Evolutionary conservation across 2,113 vertebrate species (phyloP).

Genomic region (Oryctolagus cuniculus): DNA sequence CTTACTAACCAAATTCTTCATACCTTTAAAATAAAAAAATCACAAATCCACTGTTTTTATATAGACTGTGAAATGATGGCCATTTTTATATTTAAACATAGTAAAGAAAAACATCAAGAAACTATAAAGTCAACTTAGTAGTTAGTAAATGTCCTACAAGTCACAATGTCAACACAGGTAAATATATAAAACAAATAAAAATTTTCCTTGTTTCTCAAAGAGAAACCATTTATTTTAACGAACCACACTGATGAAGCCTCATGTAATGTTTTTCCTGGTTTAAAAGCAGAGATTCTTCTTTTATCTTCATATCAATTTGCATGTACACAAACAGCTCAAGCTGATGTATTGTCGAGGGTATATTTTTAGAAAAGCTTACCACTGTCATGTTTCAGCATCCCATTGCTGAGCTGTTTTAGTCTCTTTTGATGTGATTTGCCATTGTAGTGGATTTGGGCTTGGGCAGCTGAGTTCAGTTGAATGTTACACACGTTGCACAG

Average conservation of each 20-base stretch:
- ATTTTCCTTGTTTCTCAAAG: not conserved
- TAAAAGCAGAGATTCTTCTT: slow-evolving; percentile 20
- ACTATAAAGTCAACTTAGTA: not conserved
- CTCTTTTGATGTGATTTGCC: slow-evolving; percentile 91
- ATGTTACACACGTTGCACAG: slow-evolving; percentile 90
- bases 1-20: not conserved
- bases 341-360: not conserved
- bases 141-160: not conserved
- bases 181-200: not conserved
- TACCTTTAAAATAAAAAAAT: not conserved
- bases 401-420: slow-evolving; percentile 88
- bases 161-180: not conserved
- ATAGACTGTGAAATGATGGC: not conserved
- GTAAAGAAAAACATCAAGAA: not conserved
- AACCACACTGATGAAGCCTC: not conserved
- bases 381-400: slow-evolving; percentile 82
- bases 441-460: slow-evolving; percentile 90
- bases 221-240: not conserved
- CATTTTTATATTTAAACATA: not conserved
- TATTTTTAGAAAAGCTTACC: slow-evolving; percentile 82
- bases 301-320: not conserved
- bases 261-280: not conserved
- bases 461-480: slow-evolving; percentile 89
- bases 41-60: not conserved
- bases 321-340: slow-evolving; percentile 31